phyloP scores from a whole-genome alignment of 2,888 invertebrate genomes.

The Drosophila anceps region DNA sequence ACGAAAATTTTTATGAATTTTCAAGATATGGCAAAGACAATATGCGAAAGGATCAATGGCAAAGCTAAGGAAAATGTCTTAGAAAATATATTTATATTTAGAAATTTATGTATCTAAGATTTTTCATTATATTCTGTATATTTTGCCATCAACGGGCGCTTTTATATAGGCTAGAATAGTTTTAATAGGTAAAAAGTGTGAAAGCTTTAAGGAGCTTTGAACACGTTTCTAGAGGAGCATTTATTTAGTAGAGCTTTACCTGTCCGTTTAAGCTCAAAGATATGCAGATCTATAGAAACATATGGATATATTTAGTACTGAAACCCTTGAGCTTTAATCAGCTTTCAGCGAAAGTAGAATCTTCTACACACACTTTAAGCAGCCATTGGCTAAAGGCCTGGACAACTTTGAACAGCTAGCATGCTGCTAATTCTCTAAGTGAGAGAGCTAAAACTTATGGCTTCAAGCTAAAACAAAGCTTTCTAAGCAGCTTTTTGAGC shows the following conservation, averaged over 20 bases:
- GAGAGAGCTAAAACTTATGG: no score
- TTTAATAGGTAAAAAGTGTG: no score
- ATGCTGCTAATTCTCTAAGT: no score
- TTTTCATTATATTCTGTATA: no score
- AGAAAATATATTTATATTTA: no score
- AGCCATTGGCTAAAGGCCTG: neutral
- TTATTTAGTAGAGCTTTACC: neutral
- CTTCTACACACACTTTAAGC: neutral
- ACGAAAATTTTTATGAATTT: neutral
- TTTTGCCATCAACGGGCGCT: no score
- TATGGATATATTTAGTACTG: no score
- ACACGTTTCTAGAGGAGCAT: neutral
- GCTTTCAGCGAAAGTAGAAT: neutral
- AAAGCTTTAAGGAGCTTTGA: neutral
- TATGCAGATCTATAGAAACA: no score
- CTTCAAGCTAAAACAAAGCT: neutral
- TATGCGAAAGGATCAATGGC: neutral
- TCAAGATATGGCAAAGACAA: neutral
- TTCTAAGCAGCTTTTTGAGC: neutral
- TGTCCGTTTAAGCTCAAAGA: neutral
- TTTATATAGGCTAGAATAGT: no score
- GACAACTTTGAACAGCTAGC: neutral
- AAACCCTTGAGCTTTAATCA: no score
- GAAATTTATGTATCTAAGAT: no score
- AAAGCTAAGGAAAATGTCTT: neutral